These are phyloP conservation scores for Thecophora atra DNA, from an alignment of 2,888 invertebrate species.

Conservation along the genomic window DNA sequence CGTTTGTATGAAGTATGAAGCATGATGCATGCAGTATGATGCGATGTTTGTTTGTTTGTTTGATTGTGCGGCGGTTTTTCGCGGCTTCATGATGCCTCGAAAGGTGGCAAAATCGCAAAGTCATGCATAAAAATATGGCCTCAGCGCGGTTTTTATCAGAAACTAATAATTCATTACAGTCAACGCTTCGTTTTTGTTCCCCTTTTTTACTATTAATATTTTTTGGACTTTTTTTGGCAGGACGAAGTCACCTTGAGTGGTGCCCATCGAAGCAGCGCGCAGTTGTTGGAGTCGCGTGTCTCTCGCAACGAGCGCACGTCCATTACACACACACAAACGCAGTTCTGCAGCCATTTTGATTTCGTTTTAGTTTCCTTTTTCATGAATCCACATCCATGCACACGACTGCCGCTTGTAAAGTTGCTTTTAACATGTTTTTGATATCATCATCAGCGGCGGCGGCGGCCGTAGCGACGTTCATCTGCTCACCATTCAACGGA, in stretches of 20 bases:
- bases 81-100: no score
- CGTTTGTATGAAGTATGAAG: not conserved
- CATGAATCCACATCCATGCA: not conserved
- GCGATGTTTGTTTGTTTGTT: no score
- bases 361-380: conserved; percentile 3
- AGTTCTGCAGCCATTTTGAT: not conserved
- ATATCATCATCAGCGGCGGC: conserved; percentile 23
- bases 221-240: conserved; percentile 22
- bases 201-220: conserved; percentile 2
- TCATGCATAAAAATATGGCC: conserved; percentile 7
- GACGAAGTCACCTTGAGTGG: conserved; percentile 4
- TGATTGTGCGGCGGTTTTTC: no score
- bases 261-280: not conserved
- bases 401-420: conserved; percentile 19
- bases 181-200: conserved; percentile 37
- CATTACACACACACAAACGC: not conserved
- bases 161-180: conserved; percentile 60
- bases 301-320: not conserved
- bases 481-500: not conserved
- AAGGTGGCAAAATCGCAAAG: not conserved
- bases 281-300: conserved; percentile 18
- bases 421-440: conserved; percentile 24
- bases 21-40: no score
- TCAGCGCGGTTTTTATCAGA: conserved; percentile 52
- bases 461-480: not conserved